A percentile compares a stretch with the other conserved stretches of the same genome.
Conservation (phyloP, 2,113 vertebrate genomes). For the Dermatemys mawii region DNA sequence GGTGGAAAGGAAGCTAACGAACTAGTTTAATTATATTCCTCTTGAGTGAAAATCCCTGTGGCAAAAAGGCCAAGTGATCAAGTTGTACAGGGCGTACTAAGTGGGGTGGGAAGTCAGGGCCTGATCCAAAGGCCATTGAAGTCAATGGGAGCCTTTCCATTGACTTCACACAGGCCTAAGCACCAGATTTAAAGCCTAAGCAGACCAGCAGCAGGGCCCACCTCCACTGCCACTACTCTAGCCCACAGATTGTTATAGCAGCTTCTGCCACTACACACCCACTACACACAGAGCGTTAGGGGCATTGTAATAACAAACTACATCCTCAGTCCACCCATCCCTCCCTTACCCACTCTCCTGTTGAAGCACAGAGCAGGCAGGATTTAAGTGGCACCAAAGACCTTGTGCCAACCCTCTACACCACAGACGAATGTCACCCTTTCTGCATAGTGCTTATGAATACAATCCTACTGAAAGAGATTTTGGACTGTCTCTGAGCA, state of each 20-base stretch:
- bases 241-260: background rate
- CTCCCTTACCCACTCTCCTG: background rate
- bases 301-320: background rate
- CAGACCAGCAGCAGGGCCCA: background rate
- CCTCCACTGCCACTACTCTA: background rate
- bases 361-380: background rate
- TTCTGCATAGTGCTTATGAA: background rate
- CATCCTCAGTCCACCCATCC: background rate
- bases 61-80: background rate
- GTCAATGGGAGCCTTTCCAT: background rate
- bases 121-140: background rate
- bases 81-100: background rate
- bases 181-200: background rate
- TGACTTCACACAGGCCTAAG: background rate
- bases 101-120: background rate
- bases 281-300: rapidly evolving
- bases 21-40: background rate
- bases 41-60: background rate
- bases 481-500: background rate
- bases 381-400: background rate
- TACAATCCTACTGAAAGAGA: background rate
- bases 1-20: background rate
- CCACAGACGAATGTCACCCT: background rate
- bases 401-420: background rate
- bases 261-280: background rate